Percentiles rank a stretch among this genome's conserved stretches.
These are phyloP conservation scores for Triplophysa rosa DNA, from an alignment of 2,113 vertebrate species.

Conservation along the genomic window DNA sequence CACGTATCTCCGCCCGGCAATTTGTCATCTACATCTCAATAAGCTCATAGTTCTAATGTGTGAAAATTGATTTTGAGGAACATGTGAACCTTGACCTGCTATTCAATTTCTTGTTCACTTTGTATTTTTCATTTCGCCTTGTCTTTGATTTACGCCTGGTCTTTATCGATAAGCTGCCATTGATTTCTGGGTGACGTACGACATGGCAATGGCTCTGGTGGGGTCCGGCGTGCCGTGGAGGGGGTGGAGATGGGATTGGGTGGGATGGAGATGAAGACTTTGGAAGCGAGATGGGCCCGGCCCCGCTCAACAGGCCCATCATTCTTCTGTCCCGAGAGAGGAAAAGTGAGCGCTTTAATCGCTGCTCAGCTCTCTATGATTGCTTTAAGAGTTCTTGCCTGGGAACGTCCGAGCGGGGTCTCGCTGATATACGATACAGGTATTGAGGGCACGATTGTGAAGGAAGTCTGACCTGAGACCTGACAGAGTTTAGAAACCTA, in stretches of 20 bases:
- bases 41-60: slow-evolving; percentile 90
- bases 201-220: slow-evolving; percentile 66
- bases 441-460: slow-evolving; percentile 2
- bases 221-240: slow-evolving; percentile 20
- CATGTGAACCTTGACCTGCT: slow-evolving; percentile 53
- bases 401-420: background rate
- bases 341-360: slow-evolving; percentile 67
- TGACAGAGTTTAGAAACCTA: slow-evolving; percentile 15
- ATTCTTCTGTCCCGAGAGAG: slow-evolving; percentile 55
- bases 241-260: slow-evolving; percentile 43
- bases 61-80: slow-evolving; percentile 94
- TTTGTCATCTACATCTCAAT: slow-evolving; percentile 80
- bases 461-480: background rate
- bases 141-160: slow-evolving; percentile 82
- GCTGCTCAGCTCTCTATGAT: slow-evolving; percentile 67
- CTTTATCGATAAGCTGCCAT: slow-evolving; percentile 84
- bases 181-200: slow-evolving; percentile 81
- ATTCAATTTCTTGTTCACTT: slow-evolving; percentile 51
- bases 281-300: slow-evolving; percentile 57
- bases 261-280: slow-evolving; percentile 67
- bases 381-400: slow-evolving; percentile 50
- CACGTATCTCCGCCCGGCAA: slow-evolving; percentile 48
- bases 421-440: slow-evolving; percentile 8
- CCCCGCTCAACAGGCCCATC: slow-evolving; percentile 56
- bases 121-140: slow-evolving; percentile 59